Conservation (phyloP, 2,797 vertebrate genomes). For the Acanthornis magna region DNA sequence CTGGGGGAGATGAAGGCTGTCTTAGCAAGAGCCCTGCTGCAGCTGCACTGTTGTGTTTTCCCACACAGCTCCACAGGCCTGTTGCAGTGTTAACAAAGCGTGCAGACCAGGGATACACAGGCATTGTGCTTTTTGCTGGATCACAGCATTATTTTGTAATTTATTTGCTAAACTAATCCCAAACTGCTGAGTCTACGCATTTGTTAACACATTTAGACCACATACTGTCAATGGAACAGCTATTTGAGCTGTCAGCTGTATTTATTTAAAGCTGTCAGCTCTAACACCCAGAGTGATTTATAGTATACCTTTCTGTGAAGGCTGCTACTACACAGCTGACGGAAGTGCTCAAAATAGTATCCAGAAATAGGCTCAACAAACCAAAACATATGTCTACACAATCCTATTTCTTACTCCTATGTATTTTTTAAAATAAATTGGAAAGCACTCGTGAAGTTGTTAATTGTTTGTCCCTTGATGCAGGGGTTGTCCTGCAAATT, state of each 20-base stretch:
- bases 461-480: background rate
- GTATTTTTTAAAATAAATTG: background rate
- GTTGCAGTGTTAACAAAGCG: background rate
- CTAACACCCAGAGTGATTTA: constrained; percentile 44
- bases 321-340: constrained; percentile 9
- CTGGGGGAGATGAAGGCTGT: background rate
- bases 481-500: constrained; percentile 24
- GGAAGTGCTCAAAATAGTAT: constrained; percentile 9
- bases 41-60: background rate
- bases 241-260: constrained; percentile 65
- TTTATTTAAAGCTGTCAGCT: constrained; percentile 64
- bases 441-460: background rate
- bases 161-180: constrained; percentile 54
- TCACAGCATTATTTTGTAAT: constrained; percentile 40
- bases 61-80: background rate
- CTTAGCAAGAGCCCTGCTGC: background rate
- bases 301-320: constrained; percentile 45
- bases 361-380: background rate
- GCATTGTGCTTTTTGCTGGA: constrained; percentile 48
- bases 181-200: constrained; percentile 48
- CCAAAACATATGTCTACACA: background rate
- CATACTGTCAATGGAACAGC: constrained; percentile 42
- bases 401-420: background rate
- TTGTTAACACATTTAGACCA: constrained; percentile 50
- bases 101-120: background rate